Conservation (phyloP, 92 coral and sea anemone species). For the Bergia sp. region DNA sequence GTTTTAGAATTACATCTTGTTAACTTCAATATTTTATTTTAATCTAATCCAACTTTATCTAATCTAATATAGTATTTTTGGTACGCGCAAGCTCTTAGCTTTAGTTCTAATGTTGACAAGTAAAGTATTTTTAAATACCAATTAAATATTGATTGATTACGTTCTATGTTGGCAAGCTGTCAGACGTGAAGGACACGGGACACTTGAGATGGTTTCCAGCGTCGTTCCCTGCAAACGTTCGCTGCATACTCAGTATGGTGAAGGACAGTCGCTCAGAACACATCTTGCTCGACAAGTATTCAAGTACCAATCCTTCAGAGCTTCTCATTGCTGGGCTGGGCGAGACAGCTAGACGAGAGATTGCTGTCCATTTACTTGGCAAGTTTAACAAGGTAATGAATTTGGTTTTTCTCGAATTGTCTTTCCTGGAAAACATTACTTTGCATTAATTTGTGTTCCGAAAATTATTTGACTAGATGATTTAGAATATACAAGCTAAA, state of each 20-base stretch:
- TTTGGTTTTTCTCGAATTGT: neutral
- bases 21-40: too few relatives aligned
- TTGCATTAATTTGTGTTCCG: too few relatives aligned
- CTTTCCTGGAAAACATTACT: too few relatives aligned
- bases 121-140: neutral
- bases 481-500: too few relatives aligned
- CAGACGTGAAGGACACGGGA: conserved; percentile 54
- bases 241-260: conserved; percentile 69
- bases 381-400: conserved; percentile 70
- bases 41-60: too few relatives aligned
- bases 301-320: conserved; percentile 44
- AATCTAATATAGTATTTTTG: too few relatives aligned
- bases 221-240: conserved; percentile 63
- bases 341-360: conserved; percentile 60
- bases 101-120: too few relatives aligned
- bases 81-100: too few relatives aligned
- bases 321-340: conserved; percentile 63
- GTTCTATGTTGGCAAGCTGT: conserved; percentile 44
- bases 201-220: conserved; percentile 74
- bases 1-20: too few relatives aligned
- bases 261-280: conserved; percentile 64
- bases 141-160: neutral
- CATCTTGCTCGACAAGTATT: conserved; percentile 42
- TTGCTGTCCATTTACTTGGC: conserved; percentile 70
- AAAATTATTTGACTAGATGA: too few relatives aligned